Percentiles rank a stretch among this genome's conserved stretches.
phyloP scores from a whole-genome alignment of 1,140 invertebrate genomes.

The Meloidogyne chitwoodi region DNA sequence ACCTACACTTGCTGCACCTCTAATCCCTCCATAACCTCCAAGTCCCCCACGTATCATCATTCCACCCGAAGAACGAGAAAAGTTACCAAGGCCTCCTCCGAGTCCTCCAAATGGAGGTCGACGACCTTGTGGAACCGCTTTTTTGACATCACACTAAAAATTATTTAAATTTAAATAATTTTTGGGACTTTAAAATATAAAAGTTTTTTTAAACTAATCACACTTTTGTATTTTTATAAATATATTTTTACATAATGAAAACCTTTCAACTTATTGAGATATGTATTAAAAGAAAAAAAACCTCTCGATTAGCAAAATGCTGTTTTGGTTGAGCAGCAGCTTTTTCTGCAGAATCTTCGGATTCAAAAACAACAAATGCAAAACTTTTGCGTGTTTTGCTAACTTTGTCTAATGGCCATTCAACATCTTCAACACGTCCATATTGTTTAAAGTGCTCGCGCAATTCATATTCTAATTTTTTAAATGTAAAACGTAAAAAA shows the following conservation, averaged over 20 bases:
- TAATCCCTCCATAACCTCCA: too few species aligned
- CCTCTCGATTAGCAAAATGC: conserved; percentile 46
- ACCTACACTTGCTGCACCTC: too few species aligned
- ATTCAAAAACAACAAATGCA: conserved; percentile 60
- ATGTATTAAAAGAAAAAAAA: conserved; percentile 29
- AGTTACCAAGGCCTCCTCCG: not conserved
- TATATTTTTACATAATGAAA: too few species aligned
- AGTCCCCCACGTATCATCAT: too few species aligned
- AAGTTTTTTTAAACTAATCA: too few species aligned
- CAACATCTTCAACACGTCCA: conserved; percentile 45
- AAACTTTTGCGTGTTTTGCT: conserved; percentile 56
- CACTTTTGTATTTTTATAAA: too few species aligned
- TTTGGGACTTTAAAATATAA: too few species aligned
- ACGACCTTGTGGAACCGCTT: conserved; percentile 56
- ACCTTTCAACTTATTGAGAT: too few species aligned
- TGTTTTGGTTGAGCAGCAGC: conserved; percentile 52
- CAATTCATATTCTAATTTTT: conserved; percentile 56
- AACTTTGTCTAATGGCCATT: conserved; percentile 54
- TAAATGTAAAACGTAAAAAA: conserved; percentile 24
- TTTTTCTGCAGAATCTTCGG: conserved; percentile 54
- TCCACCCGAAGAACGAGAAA: not conserved
- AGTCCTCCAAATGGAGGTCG: not conserved
- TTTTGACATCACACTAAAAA: conserved; percentile 58
- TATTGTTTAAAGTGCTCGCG: conserved; percentile 55
- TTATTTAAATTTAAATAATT: not conserved